Base-by-base conservation (phyloP, 2,113 vertebrate genomes). In the Oncorhynchus kisutch region DNA sequence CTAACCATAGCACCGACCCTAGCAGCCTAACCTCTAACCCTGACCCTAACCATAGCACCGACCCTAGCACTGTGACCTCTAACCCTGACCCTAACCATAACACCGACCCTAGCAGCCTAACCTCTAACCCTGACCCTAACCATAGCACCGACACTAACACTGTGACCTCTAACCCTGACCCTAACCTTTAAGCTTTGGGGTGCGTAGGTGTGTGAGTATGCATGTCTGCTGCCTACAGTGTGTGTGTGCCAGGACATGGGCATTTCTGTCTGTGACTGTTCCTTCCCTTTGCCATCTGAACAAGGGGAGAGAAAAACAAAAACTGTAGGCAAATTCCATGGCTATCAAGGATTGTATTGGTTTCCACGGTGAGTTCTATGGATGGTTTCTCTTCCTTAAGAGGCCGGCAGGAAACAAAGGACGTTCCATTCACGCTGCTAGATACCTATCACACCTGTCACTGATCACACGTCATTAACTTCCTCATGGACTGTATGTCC, bases 381-480 rank as follows among this genome's bases (percentile, higher is more conserved):
- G 65, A 29, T 27, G 4, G 13, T 29, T 64, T 25, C 65, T 31
- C 4, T 67, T 67, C 27, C 24, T 5, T 67, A 2, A 67, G 27
- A 24, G 24, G 62, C 62, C 22, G 62, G 1, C 62, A 27, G 13
- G 39, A 11, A 25, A 65, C 22, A 12, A 24, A 13, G 34, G 34
- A 39, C 34, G 8, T 45, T 45, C 39, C 39, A 74, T 80, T 85
- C 79, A 76, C 78, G 75, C 60, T 71, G 81, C 78, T 75, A 25
- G 74, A 82, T 78, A 11, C 71, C 2, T 9, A 20, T 57, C 18
- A 57, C 5, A 57, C 11, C 78, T 75, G 71, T 54, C 9, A 62
- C 72, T 89, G 80, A 88, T 90, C 88, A 81, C 78, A 86, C 88
- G 85, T 79, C 75, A 75, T 75, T 75, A 73, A 85, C 71, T 72